Base-by-base conservation (phyloP, 1,140 invertebrate species). In the Ditylenchus dipsaci region DNA sequence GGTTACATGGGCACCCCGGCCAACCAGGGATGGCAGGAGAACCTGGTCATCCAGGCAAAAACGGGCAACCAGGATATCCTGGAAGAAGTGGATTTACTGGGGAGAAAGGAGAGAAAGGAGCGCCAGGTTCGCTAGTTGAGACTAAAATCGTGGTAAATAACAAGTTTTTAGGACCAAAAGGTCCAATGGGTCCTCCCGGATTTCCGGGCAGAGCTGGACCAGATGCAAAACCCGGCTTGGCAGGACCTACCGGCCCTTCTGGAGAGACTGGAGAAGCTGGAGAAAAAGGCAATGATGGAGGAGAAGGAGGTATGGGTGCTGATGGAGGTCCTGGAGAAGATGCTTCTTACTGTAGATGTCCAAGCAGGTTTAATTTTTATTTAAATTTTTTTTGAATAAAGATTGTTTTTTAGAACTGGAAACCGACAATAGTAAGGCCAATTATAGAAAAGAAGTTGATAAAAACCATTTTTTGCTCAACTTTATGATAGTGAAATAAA, bases 281-380 rank as follows among this genome's bases (percentile, higher is more conserved):
- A 42, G 43, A 68, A 43, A n/a, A 63, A 29, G 62, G 67, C 19
- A 45, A 33, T 33, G 45, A 63, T 49, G 26, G 67, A 42, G 29
- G 26, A 19, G 26, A 45, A 30, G 67, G 67, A 9, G 58, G 53
- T 13, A 29, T 45, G 63, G 67, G 67, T 19, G 23, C 38, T 33
- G 61, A 45, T 57, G 67, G 67, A 66, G 67, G 33, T 15, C 67
- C 67, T 15, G 67, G 67, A 15, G 60, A 23, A 26, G 67, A 68
- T 56, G 67, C 61, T 3, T 53, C 49, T 15, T 53, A 53, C 15
- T 53, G 49, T 17, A 19, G 49, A 53, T 53, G 49, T 26, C 49
- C 49, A 7, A 53, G 33, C 33, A 38, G 33, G 33, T 38, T 38
- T 3, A 11, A 3, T 38, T 38, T 38, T 38, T 38, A 11, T n/a